Base-by-base conservation (phyloP, 2,888 invertebrate genomes). In the Torymus tubicola region DNA sequence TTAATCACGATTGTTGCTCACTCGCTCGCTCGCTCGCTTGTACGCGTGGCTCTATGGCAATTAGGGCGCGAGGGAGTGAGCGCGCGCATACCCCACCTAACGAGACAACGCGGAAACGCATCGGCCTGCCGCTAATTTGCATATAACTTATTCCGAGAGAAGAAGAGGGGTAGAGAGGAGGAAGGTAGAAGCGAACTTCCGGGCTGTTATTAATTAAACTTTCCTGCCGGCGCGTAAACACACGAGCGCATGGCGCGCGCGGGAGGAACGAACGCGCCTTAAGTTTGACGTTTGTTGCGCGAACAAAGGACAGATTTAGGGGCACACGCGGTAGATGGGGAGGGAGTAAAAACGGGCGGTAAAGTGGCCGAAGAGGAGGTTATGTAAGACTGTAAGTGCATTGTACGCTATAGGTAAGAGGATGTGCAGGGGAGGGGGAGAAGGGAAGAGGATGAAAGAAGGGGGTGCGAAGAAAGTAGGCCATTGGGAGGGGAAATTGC, bases 131-230 rank as follows among this genome's bases (percentile, higher is more conserved):
- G 61, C 72, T 81, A 78, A 75, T 81, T 81, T 81, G 81, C 78
- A 81, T 78, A 78, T 78, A 78, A 78, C 67, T 81, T 78, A 78
- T 78, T 78, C 78, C 71, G 14, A 53, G 11, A 64, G 42, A 31
- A 16, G n/a, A n/a, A n/a, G n/a, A n/a, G n/a, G n/a, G 57, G 57
- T n/a, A 31, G 16, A 69, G 64, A 14, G 60, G 63, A 24, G 57
- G 12, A 42, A 13, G 73, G 64, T 16, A 42, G 63, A 18, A 81
- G 71, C 57, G 50, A 81, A 75, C 75, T 81, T 81, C 63, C 71
- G 71, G 75, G 78, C 81, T 78, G 75, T 81, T 81, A 81, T 78
- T 81, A 81, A 81, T 81, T 81, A 81, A 81, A 81, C 81, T 81
- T 81, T 78, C 78, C 69, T 61, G 16, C 73, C 58, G 16, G 67